A percentile compares a stretch with the other conserved stretches of the same genome.
phyloP scores from a whole-genome alignment of 2,797 vertebrate genomes.

The Lemur catta region DNA sequence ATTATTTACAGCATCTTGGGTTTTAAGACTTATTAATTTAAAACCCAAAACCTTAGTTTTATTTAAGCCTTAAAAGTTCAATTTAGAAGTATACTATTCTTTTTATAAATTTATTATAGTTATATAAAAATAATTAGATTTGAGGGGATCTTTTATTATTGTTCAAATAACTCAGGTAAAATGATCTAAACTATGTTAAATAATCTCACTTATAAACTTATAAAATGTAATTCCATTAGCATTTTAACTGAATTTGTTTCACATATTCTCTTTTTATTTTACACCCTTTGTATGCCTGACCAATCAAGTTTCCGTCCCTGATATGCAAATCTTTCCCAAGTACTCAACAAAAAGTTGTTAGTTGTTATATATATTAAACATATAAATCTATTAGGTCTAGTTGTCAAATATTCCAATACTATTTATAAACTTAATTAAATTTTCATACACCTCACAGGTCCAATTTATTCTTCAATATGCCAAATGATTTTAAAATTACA shows the following conservation, averaged over 20 bases:
- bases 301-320: background rate
- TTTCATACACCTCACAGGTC: background rate
- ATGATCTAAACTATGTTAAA: background rate
- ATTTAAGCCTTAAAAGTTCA: slow-evolving; percentile 5
- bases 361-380: background rate
- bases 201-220: slow-evolving; percentile 30
- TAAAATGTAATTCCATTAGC: background rate
- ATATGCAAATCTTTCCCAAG: background rate
- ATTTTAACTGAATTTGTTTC: slow-evolving; percentile 21
- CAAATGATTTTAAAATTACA: slow-evolving; percentile 28
- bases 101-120: background rate
- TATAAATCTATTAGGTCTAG: background rate
- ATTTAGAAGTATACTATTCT: background rate
- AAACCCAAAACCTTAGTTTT: slow-evolving; percentile 28
- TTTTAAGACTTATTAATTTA: slow-evolving; percentile 12
- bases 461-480: background rate
- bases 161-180: background rate
- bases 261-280: slow-evolving; percentile 9
- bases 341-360: slow-evolving; percentile 23
- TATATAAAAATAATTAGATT: background rate
- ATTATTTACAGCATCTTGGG: background rate
- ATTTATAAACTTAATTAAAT: slow-evolving; percentile 17
- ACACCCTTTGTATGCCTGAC: background rate
- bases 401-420: slow-evolving; percentile 29
- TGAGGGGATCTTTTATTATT: background rate